A percentile compares a stretch with the other conserved stretches of the same genome.
These are phyloP conservation scores for Hippoglossus stenolepis DNA, from an alignment of 2,113 vertebrate genomes.

Conservation along the genomic window DNA sequence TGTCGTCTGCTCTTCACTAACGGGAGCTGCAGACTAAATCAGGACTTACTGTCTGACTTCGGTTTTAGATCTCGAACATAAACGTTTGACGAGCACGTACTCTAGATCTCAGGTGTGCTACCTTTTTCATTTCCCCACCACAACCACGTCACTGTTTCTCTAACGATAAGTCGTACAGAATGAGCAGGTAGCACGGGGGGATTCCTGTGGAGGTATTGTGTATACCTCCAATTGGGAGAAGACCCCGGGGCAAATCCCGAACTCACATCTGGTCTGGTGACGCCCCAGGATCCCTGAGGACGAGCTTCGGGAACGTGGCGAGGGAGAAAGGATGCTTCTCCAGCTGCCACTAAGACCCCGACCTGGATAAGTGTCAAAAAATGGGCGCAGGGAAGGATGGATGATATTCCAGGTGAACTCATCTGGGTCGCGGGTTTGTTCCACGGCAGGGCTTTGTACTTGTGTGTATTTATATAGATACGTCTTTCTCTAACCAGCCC, in stretches of 20 bases:
- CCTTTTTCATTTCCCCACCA: background rate
- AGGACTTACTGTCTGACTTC: conserved; percentile 37
- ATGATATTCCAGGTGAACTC: background rate
- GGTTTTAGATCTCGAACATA: conserved; percentile 29
- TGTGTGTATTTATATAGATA: conserved; percentile 18
- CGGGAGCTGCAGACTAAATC: background rate
- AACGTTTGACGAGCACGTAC: conserved; percentile 11
- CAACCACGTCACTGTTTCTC: background rate
- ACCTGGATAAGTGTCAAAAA: conserved; percentile 24
- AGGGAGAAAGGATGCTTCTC: conserved; percentile 4
- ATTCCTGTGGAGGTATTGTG: conserved; percentile 8
- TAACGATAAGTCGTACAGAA: background rate
- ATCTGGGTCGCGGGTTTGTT: conserved; percentile 12
- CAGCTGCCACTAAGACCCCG: background rate
- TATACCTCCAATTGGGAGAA: conserved; percentile 15
- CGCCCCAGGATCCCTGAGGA: conserved; percentile 5
- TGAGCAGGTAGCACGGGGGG: background rate
- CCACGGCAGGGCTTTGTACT: conserved; percentile 13
- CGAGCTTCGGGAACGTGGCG: background rate
- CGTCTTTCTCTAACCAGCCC: conserved; percentile 7
- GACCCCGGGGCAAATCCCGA: conserved; percentile 11
- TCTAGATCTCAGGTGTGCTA: conserved; percentile 2
- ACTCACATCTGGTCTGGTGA: conserved; percentile 25
- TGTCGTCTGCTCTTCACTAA: conserved; percentile 27
- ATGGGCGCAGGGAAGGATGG: background rate